These are phyloP conservation scores for Anguilla anguilla DNA, from an alignment of 2,797 vertebrate genomes.

Conservation along the genomic window DNA sequence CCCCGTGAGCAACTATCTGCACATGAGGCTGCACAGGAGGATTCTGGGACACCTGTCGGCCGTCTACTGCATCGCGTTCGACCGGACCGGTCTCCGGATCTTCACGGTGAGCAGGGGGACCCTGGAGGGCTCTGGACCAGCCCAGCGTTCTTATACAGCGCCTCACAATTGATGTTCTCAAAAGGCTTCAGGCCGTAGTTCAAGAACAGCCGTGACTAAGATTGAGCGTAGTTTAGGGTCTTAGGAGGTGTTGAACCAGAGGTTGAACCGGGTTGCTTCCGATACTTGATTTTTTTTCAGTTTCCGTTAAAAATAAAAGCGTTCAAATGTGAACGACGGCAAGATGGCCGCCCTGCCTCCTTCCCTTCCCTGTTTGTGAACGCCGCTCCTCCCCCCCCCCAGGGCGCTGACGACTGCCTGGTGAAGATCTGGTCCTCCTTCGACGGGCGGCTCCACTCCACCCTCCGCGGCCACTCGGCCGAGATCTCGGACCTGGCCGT, in stretches of 20 bases:
- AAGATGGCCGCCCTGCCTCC: not conserved
- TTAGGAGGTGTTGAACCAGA: no score
- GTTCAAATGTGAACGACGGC: not conserved
- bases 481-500: constrained; percentile 98
- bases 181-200: no score
- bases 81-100: constrained; percentile 95
- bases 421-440: constrained; percentile 99
- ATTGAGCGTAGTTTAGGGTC: no score
- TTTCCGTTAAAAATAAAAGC: no score
- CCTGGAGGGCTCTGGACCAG: constrained; percentile 15
- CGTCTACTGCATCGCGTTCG: constrained; percentile 97
- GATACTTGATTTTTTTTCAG: no score
- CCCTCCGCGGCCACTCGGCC: constrained; percentile 91
- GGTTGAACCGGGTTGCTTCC: no score
- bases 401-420: constrained; percentile 98
- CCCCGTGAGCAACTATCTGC: constrained; percentile 91
- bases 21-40: constrained; percentile 89
- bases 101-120: constrained; percentile 87
- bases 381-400: not conserved
- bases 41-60: constrained; percentile 97
- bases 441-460: constrained; percentile 91
- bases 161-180: no score
- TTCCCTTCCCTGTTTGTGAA: not conserved
- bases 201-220: no score
- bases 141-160: no score